Evolutionary conservation across 2,113 vertebrate genomes (phyloP).

Genomic region (Vulpes vulpes): DNA sequence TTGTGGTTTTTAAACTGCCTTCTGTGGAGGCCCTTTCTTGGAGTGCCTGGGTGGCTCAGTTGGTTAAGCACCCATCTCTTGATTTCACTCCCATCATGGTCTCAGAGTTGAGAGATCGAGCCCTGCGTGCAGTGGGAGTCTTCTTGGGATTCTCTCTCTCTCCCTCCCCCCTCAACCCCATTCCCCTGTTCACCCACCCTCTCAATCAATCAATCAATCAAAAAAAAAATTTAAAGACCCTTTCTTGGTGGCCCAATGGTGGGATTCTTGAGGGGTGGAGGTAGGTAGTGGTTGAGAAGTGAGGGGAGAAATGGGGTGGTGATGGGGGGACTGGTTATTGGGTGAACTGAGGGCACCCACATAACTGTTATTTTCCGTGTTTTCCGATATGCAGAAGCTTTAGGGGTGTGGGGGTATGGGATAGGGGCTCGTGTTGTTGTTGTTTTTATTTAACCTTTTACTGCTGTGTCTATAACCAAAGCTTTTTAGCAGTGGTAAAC

Average conservation of each 20-base stretch:
- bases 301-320: not conserved
- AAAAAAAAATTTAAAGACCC: not conserved
- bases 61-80: not conserved
- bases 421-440: too few relatives aligned
- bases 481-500: conserved; percentile 1
- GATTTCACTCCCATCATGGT: not conserved
- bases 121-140: not conserved
- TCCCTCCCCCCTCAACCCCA: not conserved
- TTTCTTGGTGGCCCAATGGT: not conserved
- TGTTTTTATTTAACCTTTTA: not conserved
- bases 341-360: not conserved
- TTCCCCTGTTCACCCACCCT: not conserved
- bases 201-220: not conserved
- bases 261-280: not conserved
- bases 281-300: not conserved
- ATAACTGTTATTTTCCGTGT: accelerated
- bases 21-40: not conserved
- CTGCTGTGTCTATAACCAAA: not conserved
- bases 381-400: not conserved
- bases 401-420: not conserved
- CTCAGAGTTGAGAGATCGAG: not conserved
- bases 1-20: not conserved
- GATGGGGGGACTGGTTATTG: not conserved
- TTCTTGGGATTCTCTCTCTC: not conserved
- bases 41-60: not conserved